Percentiles rank a stretch among this genome's conserved stretches.
Evolutionary conservation across 1,140 invertebrate genomes (phyloP).

Genomic region (Hyphantria cunea): DNA sequence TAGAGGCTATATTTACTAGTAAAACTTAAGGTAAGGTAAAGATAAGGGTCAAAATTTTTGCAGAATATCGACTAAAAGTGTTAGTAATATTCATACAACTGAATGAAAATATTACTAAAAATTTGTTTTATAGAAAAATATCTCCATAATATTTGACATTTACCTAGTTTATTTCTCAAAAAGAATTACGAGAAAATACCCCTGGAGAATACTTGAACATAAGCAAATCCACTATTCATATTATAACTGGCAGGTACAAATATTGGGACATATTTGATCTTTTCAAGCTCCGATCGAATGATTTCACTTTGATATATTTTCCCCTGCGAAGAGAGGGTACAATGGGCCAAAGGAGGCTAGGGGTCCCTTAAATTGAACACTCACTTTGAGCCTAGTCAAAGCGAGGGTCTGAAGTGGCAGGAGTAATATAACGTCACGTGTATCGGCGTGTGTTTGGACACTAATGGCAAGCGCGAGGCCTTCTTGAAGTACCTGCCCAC

Average conservation of each 20-base stretch:
- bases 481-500: no score
- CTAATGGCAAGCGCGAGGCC: slow-evolving; percentile 28
- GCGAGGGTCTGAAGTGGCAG: slow-evolving; percentile 39
- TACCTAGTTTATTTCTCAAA: no score
- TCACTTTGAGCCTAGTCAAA: slow-evolving; percentile 56
- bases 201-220: slow-evolving; percentile 29
- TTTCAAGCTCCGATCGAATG: slow-evolving; percentile 71
- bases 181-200: slow-evolving; percentile 9
- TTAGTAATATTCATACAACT: no score
- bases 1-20: no score
- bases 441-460: slow-evolving; percentile 33
- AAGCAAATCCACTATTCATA: slow-evolving; percentile 38
- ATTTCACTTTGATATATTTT: slow-evolving; percentile 62
- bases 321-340: slow-evolving; percentile 49
- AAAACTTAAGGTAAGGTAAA: no score
- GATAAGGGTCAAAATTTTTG: no score
- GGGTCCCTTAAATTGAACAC: slow-evolving; percentile 55
- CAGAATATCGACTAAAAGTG: no score
- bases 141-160: no score
- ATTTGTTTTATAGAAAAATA: no score
- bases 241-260: slow-evolving; percentile 58
- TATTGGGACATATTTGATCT: slow-evolving; percentile 61
- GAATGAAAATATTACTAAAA: no score
- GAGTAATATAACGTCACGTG: slow-evolving; percentile 19
- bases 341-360: slow-evolving; percentile 41